Conservation (phyloP, 2,113 vertebrate genomes). For the Pyxicephalus adspersus region DNA sequence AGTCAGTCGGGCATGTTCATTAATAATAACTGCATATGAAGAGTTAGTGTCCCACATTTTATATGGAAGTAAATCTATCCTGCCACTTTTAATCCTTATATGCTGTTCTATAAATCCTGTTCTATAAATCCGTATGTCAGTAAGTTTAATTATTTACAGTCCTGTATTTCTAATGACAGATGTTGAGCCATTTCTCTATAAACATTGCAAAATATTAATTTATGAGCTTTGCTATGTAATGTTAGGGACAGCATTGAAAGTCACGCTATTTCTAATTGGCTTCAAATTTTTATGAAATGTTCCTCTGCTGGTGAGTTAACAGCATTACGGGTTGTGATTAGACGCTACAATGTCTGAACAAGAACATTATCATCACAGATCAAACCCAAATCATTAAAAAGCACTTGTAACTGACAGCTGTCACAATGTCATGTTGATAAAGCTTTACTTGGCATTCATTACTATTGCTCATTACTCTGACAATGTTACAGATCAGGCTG, state of each 20-base stretch:
- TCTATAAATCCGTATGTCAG: too few species aligned
- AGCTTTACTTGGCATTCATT: conserved; percentile 25
- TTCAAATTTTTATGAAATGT: too few species aligned
- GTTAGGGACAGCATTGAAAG: too few species aligned
- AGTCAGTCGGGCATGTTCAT: conserved; percentile 20
- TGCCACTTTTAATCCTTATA: neutral
- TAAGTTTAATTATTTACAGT: too few species aligned
- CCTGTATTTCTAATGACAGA: too few species aligned
- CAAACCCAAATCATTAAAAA: conserved; percentile 50
- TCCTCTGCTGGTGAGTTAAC: too few species aligned
- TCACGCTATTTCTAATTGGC: too few species aligned
- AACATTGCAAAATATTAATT: too few species aligned
- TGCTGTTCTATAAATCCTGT: neutral
- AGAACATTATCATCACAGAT: conserved; percentile 7
- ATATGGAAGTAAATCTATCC: conserved; percentile 24
- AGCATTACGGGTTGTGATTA: neutral
- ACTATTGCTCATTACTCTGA: conserved; percentile 16
- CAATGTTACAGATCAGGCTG: neutral
- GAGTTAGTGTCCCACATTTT: conserved; percentile 25
- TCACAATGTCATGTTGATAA: conserved; percentile 42
- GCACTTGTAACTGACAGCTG: conserved; percentile 32
- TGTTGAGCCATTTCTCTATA: too few species aligned
- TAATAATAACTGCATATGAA: conserved; percentile 18
- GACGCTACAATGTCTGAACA: neutral
- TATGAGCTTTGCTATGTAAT: too few species aligned